Evolutionary conservation across 2,888 invertebrate species (phyloP), one percentile per base, ranked within the genome.

Genomic region (Luffia ferchaultella): DNA sequence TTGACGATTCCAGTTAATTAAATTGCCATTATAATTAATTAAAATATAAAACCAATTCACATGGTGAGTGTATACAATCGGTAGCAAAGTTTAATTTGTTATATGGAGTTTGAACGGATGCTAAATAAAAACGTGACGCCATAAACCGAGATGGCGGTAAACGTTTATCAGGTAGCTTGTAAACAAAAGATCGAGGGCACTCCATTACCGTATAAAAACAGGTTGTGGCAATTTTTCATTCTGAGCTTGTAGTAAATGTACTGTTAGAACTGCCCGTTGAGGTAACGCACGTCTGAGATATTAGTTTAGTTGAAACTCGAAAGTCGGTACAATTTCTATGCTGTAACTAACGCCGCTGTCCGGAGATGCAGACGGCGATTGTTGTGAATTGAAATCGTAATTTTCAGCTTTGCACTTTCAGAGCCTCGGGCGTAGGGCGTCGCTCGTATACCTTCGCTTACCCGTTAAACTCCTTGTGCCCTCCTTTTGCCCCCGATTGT

Each of bases 341-440:
- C 7, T n/a, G 15, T 48, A 48, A 41, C 20, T 16, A 48, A 48
- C 41, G 18, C 15, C 16, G 18, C 41, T 18, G 40, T 42, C 18
- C 41, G 46, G 48, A 48, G 48, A 48, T 48, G 41, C 41, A 17
- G 48, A 2, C 42, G 17, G 42, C 40, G 42, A 30, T 42, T n/a
- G 43, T 42, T n/a, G n/a, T 3, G n/a, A 42, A 42, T 42, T 42
- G 67, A 65, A 67, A 67, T 62, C 57, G 66, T 63, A 65, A 64
- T 65, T 63, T 62, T 60, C 61, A 62, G 62, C 62, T 67, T 63
- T 60, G 64, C 64, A 66, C 67, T 70, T 68, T 68, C 67, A 57
- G 61, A 58, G 62, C 67, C 62, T 49, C 57, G 50, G 67, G 66
- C 62, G 43, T 46, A 54, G 53, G 51, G 57, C 53, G 53, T 50